Evolutionary conservation across 2,888 invertebrate species (phyloP).

Genomic region (Pachliopta kotzebuea): DNA sequence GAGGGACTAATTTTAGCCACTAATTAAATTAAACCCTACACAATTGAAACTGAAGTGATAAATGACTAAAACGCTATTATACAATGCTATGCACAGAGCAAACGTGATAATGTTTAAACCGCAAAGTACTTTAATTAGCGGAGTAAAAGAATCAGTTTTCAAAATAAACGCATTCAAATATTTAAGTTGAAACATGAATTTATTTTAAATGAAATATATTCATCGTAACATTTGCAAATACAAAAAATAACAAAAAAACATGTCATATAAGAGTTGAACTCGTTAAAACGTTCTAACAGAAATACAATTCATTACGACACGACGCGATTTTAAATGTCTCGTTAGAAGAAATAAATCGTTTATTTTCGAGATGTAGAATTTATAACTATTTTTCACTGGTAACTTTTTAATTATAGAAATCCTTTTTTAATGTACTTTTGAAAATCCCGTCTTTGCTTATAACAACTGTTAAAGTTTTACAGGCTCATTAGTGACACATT

Average conservation of each 20-base stretch:
- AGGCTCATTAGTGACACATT: slow-evolving; percentile 59
- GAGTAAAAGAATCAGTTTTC: too few species aligned
- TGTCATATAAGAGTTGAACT: slow-evolving; percentile 38
- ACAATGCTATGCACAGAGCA: neutral
- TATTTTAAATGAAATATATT: neutral
- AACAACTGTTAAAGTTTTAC: slow-evolving; percentile 44
- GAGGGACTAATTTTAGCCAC: slow-evolving; percentile 46
- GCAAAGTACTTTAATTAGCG: neutral
- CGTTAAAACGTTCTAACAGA: slow-evolving; percentile 50
- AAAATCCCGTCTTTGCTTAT: neutral
- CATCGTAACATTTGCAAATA: slow-evolving; percentile 31
- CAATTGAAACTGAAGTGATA: slow-evolving; percentile 60
- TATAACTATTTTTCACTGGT: neutral
- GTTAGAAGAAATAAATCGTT: slow-evolving; percentile 48
- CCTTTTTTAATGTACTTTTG: neutral
- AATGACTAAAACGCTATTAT: slow-evolving; percentile 33
- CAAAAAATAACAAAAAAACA: slow-evolving; percentile 34
- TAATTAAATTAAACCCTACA: slow-evolving; percentile 62
- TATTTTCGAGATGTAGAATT: slow-evolving; percentile 17
- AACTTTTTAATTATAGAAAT: neutral
- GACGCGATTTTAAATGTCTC: slow-evolving; percentile 48
- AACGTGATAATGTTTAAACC: neutral
- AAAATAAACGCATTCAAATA: neutral
- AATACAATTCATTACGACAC: slow-evolving; percentile 47
- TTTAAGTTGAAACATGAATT: neutral